Conservation (phyloP, 92 coral and sea anemone genomes). For the Epizoanthus stellaris region DNA sequence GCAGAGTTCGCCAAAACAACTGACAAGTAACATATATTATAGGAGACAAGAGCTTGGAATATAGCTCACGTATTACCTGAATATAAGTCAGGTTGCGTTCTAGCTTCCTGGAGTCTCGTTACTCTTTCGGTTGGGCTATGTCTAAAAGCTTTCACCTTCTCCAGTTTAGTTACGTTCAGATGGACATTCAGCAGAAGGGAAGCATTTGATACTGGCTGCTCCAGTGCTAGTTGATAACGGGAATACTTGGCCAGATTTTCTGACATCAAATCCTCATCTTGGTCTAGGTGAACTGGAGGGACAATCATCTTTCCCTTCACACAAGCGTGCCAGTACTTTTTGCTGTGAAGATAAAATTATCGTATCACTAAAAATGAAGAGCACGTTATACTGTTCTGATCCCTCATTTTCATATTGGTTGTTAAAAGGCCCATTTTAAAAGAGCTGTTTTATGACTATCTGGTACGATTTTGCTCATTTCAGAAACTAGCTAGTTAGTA, state of each 20-base stretch:
- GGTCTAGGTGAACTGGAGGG: not conserved
- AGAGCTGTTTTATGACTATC: too few relatives aligned
- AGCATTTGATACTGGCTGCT: slow-evolving; percentile 16
- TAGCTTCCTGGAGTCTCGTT: slow-evolving; percentile 2
- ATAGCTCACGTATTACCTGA: not conserved
- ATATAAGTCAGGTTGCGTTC: slow-evolving; percentile 1
- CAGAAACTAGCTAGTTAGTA: too few relatives aligned
- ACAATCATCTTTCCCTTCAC: too few relatives aligned
- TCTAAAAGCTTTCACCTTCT: slow-evolving; percentile 7
- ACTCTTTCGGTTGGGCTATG: not conserved
- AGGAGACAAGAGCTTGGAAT: too few relatives aligned
- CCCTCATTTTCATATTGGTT: too few relatives aligned
- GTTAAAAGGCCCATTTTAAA: too few relatives aligned
- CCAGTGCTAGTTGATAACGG: not conserved
- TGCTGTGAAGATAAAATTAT: not conserved
- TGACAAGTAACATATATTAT: too few relatives aligned
- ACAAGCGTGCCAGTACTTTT: not conserved
- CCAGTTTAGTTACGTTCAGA: not conserved
- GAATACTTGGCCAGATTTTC: not conserved
- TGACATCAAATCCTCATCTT: slow-evolving; percentile 3
- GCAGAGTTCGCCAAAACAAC: too few relatives aligned
- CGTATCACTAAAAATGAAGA: not conserved
- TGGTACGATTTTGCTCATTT: too few relatives aligned
- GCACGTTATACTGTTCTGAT: too few relatives aligned
- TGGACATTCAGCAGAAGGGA: slow-evolving; percentile 1